Base-by-base conservation (phyloP, 2,797 vertebrate species). In the Hephaestus fuliginosus region DNA sequence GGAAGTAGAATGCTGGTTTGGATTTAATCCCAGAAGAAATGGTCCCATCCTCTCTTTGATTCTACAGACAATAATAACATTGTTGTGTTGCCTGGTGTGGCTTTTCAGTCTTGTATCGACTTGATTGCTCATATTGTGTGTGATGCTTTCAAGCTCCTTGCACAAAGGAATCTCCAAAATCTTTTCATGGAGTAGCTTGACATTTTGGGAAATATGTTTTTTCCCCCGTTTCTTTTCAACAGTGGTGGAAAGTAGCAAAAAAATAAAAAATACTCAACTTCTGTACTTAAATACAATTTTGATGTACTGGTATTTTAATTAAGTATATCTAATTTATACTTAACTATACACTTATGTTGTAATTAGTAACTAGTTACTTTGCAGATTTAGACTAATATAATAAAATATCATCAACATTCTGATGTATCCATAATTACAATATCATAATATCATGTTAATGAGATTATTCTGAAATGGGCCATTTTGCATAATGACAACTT, bases 61-160 rank as follows among this genome's bases (percentile, higher is more conserved):
- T 90, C 75, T 70, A 56, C 55, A 79, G 66, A 88, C 86, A 86
- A 77, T 90, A 90, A 87, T 70, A 68, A 76, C 78, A 88, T 84
- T 86, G 80, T 79, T 84, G 70, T 64, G 57, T 82, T 69, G 60
- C 51, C 43, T 84, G 28, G 68, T 82, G 70, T 67, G 74, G 43
- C 28, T 67, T 86, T 81, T 63, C 58, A 43, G 56, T 71, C 41
- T 78, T 72, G 62, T 78, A 82, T 81, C 2, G 14, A 71, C 72
- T 85, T 62, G 33, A 84, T 80, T 76, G 62, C 65, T 57, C 76
- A 78, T 22, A 30, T 72, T 60, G 70, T 18, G 18, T 49, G 25
- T 76, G 41, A 75, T 60, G 44, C 28, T 65, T 44, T 62, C 43
- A 82, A 70, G 68, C 25, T 33, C 17, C 1, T 64, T 15, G 36